Conservation (phyloP, 2,888 invertebrate genomes). For the Mythimna ferrago region DNA sequence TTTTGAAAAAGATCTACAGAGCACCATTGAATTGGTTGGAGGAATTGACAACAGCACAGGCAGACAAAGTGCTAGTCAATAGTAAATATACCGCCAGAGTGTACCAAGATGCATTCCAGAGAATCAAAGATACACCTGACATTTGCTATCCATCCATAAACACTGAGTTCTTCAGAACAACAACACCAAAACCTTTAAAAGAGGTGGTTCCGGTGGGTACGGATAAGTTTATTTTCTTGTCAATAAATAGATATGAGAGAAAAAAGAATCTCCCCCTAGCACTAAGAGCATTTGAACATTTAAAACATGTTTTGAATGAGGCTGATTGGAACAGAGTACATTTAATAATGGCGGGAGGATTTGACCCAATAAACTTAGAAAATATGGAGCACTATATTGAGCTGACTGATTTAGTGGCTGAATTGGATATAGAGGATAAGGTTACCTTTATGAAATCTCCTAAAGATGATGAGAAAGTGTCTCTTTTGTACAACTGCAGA, state of each 20-base stretch:
- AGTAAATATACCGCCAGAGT: conserved; percentile 98
- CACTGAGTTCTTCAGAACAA: conserved; percentile 92
- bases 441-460: conserved; percentile 97
- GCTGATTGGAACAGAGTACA: conserved; percentile 93
- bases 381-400: conserved; percentile 96
- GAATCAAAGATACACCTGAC: conserved; percentile 93
- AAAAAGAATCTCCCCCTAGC: conserved; percentile 98
- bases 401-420: conserved; percentile 92
- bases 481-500: conserved; percentile 94
- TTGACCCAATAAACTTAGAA: conserved; percentile 96
- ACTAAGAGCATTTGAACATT: conserved; percentile 94
- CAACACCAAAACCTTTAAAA: conserved; percentile 87
- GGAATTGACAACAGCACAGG: conserved; percentile 95
- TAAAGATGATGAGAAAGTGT: conserved; percentile 95
- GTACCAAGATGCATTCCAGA: conserved; percentile 96
- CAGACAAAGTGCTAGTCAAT: conserved; percentile 98
- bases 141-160: conserved; percentile 99
- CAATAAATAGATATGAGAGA: conserved; percentile 99
- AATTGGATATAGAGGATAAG: conserved; percentile 92
- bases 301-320: conserved; percentile 89
- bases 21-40: conserved; percentile 97
- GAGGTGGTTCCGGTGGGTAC: conserved; percentile 88
- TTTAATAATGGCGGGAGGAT: conserved; percentile 98
- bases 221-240: conserved; percentile 94
- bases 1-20: conserved; percentile 95